These are phyloP conservation scores for Stomorhina lunata DNA, from an alignment of 2,888 invertebrate genomes.

Conservation along the genomic window DNA sequence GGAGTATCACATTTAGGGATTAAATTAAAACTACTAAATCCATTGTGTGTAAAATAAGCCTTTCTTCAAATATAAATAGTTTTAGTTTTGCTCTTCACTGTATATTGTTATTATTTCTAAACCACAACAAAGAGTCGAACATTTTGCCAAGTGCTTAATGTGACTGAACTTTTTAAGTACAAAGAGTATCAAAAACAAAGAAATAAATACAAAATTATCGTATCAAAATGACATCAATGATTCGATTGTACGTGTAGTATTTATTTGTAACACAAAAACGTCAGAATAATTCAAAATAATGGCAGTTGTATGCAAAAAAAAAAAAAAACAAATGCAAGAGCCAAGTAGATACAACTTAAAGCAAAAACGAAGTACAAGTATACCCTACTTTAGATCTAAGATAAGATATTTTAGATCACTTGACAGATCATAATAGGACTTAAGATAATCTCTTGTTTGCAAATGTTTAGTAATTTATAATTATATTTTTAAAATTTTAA, in stretches of 20 bases:
- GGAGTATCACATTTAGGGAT: no score
- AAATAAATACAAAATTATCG: slow-evolving; percentile 20
- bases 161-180: slow-evolving; percentile 56
- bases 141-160: slow-evolving; percentile 41
- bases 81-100: slow-evolving; percentile 5
- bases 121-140: not conserved
- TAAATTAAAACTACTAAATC: no score
- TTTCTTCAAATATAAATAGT: not conserved
- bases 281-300: slow-evolving; percentile 16
- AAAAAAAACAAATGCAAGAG: not conserved
- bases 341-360: not conserved
- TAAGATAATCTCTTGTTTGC: no score
- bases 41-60: no score
- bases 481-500: no score
- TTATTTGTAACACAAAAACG: slow-evolving; percentile 33
- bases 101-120: not conserved
- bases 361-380: not conserved
- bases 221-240: slow-evolving; percentile 20
- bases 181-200: no score
- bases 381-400: no score
- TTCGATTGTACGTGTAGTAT: not conserved
- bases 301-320: not conserved
- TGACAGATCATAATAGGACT: no score
- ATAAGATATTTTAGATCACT: no score
- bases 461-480: no score